phyloP scores from a whole-genome alignment of 2,113 vertebrate genomes.

The Centropus unirufus region DNA sequence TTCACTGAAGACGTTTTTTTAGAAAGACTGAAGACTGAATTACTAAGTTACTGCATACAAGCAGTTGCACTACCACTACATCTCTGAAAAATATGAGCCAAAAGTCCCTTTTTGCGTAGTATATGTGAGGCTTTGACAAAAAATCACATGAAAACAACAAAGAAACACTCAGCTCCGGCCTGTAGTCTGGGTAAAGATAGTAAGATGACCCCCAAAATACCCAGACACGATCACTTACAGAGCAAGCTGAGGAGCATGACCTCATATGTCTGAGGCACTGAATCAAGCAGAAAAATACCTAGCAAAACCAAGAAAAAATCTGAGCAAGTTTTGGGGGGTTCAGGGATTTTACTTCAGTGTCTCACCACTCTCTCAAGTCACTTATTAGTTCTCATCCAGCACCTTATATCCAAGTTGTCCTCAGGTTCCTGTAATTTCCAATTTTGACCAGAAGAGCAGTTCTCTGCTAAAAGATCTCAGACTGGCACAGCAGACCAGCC shows the following conservation, averaged over 20 bases:
- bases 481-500: background rate
- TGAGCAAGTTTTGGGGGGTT: background rate
- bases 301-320: background rate
- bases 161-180: background rate
- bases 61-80: background rate
- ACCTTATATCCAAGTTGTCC: background rate
- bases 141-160: background rate
- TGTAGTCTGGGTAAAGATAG: background rate
- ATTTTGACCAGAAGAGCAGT: background rate
- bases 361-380: background rate
- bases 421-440: background rate
- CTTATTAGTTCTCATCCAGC: background rate
- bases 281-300: background rate
- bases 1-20: background rate
- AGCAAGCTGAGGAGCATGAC: background rate
- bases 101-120: background rate
- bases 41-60: background rate
- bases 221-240: no score
- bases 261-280: background rate
- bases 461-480: background rate
- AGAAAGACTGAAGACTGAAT: background rate
- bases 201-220: background rate
- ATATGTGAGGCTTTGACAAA: background rate
- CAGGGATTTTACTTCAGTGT: background rate
- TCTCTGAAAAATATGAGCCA: background rate